Conservation (phyloP, 2,888 invertebrate genomes). For the Agriopis aurantiaria region DNA sequence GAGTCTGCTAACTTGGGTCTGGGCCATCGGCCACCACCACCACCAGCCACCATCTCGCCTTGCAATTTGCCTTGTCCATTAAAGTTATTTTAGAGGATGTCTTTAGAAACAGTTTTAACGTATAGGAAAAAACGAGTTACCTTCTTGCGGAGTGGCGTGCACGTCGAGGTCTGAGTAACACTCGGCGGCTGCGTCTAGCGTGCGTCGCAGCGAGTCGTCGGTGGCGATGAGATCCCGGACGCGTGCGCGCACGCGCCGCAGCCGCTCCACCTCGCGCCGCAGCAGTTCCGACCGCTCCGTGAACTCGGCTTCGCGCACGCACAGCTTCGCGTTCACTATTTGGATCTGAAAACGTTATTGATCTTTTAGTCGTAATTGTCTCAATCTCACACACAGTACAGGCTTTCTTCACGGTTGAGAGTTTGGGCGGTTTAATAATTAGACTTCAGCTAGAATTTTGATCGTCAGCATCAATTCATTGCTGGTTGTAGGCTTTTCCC, state of each 20-base stretch:
- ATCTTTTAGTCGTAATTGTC: neutral
- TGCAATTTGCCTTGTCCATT: too few species aligned
- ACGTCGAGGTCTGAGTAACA: constrained; percentile 51
- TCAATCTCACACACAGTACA: neutral
- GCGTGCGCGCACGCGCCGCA: constrained; percentile 63
- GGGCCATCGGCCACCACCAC: too few species aligned
- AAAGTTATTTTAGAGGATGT: too few species aligned
- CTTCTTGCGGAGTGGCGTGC: constrained; percentile 58
- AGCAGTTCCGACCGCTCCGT: constrained; percentile 63
- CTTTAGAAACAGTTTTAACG: neutral
- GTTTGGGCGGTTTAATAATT: neutral
- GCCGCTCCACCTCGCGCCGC: constrained; percentile 59
- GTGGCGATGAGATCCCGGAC: constrained; percentile 66
- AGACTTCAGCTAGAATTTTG: too few species aligned
- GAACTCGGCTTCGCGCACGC: constrained; percentile 68
- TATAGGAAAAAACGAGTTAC: constrained; percentile 40
- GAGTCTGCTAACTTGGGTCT: neutral
- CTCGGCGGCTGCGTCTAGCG: constrained; percentile 50
- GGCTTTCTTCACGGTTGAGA: neutral
- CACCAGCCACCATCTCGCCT: too few species aligned
- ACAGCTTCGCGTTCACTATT: constrained; percentile 72
- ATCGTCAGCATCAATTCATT: too few species aligned
- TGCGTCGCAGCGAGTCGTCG: constrained; percentile 59
- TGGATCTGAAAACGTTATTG: constrained; percentile 60
- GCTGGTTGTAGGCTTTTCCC: too few species aligned